Evolutionary conservation across 2,888 invertebrate species (phyloP).

Genomic region (Micoletzkya japonica): DNA sequence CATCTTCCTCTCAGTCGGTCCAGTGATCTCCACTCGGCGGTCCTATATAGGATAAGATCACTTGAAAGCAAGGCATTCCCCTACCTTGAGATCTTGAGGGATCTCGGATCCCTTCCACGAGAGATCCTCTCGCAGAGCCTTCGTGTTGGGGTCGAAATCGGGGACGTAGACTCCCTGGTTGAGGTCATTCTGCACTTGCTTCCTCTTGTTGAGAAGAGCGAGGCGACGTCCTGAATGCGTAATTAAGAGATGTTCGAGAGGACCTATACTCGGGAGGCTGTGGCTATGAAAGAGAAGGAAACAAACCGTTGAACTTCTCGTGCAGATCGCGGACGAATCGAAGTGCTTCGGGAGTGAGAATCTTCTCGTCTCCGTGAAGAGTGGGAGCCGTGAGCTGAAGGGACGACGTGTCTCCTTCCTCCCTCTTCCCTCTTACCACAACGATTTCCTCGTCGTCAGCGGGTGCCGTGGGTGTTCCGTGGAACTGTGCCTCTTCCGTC

Average conservation of each 20-base stretch:
- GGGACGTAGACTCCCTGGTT: constrained; percentile 62
- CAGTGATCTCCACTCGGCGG: constrained; percentile 67
- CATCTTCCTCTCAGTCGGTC: constrained; percentile 70
- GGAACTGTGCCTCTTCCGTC: constrained; percentile 65
- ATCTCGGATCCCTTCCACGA: constrained; percentile 68
- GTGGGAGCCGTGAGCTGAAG: constrained; percentile 54
- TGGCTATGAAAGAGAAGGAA: constrained; percentile 68
- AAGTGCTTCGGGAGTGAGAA: constrained; percentile 71
- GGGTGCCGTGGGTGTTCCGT: constrained; percentile 49
- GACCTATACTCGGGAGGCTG: constrained; percentile 70
- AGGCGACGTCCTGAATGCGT: constrained; percentile 56
- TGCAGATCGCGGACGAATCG: constrained; percentile 70
- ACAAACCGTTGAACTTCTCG: constrained; percentile 65
- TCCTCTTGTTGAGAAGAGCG: constrained; percentile 52
- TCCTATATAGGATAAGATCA: constrained; percentile 40
- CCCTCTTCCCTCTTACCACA: constrained; percentile 34
- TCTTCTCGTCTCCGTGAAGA: constrained; percentile 67
- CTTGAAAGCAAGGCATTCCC: neutral
- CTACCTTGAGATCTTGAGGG: constrained; percentile 40
- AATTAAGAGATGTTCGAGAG: constrained; percentile 62
- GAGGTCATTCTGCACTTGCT: constrained; percentile 51
- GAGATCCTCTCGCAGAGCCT: constrained; percentile 66
- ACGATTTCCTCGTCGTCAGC: constrained; percentile 62
- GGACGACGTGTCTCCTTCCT: neutral
- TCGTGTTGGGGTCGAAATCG: constrained; percentile 68